phyloP scores from a whole-genome alignment of 2,888 invertebrate species.

The Cataglyphis altisquamis region DNA sequence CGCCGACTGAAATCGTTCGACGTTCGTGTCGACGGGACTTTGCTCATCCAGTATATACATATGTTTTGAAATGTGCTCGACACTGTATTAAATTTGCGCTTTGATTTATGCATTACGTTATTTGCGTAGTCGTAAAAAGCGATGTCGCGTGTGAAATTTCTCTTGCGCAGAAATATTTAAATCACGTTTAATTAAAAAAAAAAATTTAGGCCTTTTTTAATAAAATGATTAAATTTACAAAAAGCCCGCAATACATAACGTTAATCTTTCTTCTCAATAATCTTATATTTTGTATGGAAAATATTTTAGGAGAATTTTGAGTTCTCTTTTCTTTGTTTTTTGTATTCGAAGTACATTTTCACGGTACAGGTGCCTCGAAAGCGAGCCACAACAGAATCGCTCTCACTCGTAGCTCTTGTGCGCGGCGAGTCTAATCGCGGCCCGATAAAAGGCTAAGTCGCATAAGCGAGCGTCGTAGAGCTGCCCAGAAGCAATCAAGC shows the following conservation, averaged over 20 bases:
- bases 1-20: conserved; percentile 52
- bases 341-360: neutral
- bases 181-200: neutral
- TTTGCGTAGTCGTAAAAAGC: conserved; percentile 1
- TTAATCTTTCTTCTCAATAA: neutral
- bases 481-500: conserved; percentile 78
- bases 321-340: neutral
- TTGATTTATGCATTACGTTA: conserved; percentile 24
- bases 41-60: conserved; percentile 9
- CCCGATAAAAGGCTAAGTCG: conserved; percentile 72
- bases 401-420: conserved; percentile 60
- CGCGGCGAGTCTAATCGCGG: conserved; percentile 77
- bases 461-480: conserved; percentile 62
- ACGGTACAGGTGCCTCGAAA: conserved; percentile 19
- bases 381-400: conserved; percentile 30
- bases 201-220: too few relatives aligned
- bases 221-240: too few relatives aligned
- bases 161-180: neutral
- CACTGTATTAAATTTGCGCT: neutral
- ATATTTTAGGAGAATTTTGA: neutral
- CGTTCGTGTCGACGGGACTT: conserved; percentile 47
- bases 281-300: neutral
- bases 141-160: conserved; percentile 12
- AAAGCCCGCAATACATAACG: too few relatives aligned
- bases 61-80: conserved; percentile 5